Percentiles rank a stretch among this genome's conserved stretches.
These are phyloP conservation scores for Varecia variegata DNA, from an alignment of 2,797 vertebrate species.

Conservation along the genomic window DNA sequence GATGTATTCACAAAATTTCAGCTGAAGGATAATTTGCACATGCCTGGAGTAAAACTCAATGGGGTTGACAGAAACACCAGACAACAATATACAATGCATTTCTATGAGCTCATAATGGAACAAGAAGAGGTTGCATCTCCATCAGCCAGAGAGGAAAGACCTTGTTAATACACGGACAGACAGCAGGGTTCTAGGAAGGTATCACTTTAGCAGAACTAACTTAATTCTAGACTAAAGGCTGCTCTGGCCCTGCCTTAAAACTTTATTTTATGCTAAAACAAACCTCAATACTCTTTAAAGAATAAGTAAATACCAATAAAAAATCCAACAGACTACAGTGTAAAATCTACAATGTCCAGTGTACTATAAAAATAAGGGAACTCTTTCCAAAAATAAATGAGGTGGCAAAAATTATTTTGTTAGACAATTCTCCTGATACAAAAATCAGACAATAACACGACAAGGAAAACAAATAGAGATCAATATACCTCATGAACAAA, in stretches of 20 bases:
- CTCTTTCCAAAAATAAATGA: not conserved
- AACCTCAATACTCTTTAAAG: not conserved
- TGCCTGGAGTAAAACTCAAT: not conserved
- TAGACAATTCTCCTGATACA: not conserved
- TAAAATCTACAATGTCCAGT: not conserved
- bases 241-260: not conserved
- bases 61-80: not conserved
- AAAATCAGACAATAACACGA: not conserved
- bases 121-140: not conserved
- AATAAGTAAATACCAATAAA: not conserved
- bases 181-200: not conserved
- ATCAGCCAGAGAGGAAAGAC: not conserved
- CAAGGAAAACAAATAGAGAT: not conserved
- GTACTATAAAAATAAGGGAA: not conserved
- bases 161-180: not conserved
- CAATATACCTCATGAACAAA: not conserved
- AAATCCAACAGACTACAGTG: not conserved
- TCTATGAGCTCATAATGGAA: not conserved
- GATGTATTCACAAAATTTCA: not conserved
- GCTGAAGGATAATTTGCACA: not conserved
- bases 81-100: not conserved
- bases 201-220: not conserved
- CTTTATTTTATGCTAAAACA: not conserved
- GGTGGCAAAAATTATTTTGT: not conserved
- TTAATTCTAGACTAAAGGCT: not conserved